Conservation (phyloP, 2,888 invertebrate genomes). For the Pandemis heparana region DNA sequence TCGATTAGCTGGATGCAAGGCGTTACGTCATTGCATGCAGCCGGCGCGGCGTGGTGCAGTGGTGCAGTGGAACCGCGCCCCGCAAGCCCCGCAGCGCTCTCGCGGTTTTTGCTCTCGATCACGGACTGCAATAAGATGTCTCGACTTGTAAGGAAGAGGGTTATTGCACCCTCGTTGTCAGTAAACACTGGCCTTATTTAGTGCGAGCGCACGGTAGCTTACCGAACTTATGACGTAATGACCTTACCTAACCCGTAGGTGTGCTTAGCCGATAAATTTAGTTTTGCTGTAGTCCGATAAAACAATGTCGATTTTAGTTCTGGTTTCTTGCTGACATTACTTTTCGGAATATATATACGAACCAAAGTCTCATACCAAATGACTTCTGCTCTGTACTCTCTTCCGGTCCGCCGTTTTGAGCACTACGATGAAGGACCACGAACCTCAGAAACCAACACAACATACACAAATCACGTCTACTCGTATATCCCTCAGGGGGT, state of each 20-base stretch:
- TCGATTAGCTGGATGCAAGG: not conserved
- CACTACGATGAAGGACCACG: too few species aligned
- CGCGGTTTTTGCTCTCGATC: slow-evolving; percentile 13
- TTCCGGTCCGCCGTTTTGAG: too few species aligned
- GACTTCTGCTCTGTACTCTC: too few species aligned
- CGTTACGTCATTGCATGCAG: not conserved
- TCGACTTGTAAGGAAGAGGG: not conserved
- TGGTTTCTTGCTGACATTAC: too few species aligned
- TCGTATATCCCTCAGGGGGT: too few species aligned
- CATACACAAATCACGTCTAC: too few species aligned
- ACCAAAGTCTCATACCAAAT: too few species aligned
- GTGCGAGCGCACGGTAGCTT: not conserved
- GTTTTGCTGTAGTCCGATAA: too few species aligned
- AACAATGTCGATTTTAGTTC: too few species aligned
- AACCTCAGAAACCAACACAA: too few species aligned
- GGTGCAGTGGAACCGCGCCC: too few species aligned
- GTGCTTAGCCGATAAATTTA: not conserved
- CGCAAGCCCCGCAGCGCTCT: not conserved
- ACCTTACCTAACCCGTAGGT: not conserved
- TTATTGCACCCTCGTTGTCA: not conserved
- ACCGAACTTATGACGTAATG: not conserved
- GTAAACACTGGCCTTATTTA: slow-evolving; percentile 1
- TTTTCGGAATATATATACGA: too few species aligned
- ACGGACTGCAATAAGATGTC: not conserved
- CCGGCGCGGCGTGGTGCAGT: not conserved